A percentile compares a stretch with the other conserved stretches of the same genome.
Evolutionary conservation across 2,888 invertebrate genomes (phyloP).

Genomic region (Parelbella ahira): DNA sequence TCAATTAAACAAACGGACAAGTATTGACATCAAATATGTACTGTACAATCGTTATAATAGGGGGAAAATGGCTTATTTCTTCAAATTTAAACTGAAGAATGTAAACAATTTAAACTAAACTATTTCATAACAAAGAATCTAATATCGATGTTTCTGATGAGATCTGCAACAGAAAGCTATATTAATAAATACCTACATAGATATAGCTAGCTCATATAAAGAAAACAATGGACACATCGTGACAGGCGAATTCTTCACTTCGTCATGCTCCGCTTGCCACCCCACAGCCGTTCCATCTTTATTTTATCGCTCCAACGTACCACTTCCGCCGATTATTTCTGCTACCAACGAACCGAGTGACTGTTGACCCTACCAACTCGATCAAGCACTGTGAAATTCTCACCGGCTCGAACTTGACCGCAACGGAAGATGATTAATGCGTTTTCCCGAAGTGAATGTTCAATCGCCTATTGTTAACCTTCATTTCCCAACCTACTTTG

Average conservation of each 20-base stretch:
- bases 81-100: no score
- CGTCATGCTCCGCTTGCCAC: slow-evolving; percentile 64
- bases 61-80: no score
- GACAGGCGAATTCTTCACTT: slow-evolving; percentile 35
- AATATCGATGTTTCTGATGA: no score
- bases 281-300: slow-evolving; percentile 48
- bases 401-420: slow-evolving; percentile 19
- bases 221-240: slow-evolving; percentile 24
- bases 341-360: slow-evolving; percentile 56
- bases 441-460: slow-evolving; percentile 1
- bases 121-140: no score
- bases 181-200: no score
- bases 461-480: neutral
- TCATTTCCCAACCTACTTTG: no score
- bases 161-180: no score
- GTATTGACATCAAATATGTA: no score
- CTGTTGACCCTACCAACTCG: slow-evolving; percentile 43
- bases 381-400: slow-evolving; percentile 19
- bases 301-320: slow-evolving; percentile 40
- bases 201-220: no score
- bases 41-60: no score
- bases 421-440: slow-evolving; percentile 2
- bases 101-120: no score
- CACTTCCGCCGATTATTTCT: slow-evolving; percentile 63
- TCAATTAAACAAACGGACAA: no score